phyloP scores from a whole-genome alignment of 1,140 invertebrate species.

The Eurytemora carolleeae region DNA sequence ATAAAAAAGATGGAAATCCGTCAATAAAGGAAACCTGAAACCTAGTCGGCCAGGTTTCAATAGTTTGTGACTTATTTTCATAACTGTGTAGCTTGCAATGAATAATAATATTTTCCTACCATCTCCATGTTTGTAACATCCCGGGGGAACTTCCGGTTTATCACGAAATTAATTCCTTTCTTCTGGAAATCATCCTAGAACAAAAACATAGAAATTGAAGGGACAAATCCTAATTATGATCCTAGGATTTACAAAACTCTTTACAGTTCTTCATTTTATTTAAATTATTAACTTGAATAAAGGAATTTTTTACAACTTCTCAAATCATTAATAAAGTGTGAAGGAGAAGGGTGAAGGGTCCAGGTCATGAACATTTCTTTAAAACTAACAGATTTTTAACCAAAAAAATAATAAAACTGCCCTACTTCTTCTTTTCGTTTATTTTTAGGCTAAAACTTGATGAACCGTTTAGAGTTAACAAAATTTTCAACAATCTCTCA shows the following conservation, averaged over 20 bases:
- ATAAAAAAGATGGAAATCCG: too few species aligned
- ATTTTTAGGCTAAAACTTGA: background rate
- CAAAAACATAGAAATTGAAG: background rate
- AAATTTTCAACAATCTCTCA: background rate
- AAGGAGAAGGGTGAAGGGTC: too few species aligned
- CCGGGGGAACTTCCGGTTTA: background rate
- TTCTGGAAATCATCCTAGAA: background rate
- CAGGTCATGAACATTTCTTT: too few species aligned
- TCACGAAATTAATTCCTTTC: background rate
- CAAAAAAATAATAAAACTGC: too few species aligned
- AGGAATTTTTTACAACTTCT: background rate
- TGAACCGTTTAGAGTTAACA: background rate
- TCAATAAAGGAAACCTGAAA: too few species aligned
- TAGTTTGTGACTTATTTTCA: background rate
- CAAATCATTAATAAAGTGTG: too few species aligned
- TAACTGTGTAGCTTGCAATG: background rate
- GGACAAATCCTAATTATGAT: background rate
- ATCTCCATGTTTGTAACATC: background rate
- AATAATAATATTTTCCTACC: background rate
- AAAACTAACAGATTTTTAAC: too few species aligned
- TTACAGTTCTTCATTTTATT: background rate
- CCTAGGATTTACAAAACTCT: background rate
- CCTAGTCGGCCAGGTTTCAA: background rate
- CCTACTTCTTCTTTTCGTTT: background rate
- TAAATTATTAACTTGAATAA: background rate